phyloP scores from a whole-genome alignment of 2,888 invertebrate genomes.

The Eupithecia insigniata region DNA sequence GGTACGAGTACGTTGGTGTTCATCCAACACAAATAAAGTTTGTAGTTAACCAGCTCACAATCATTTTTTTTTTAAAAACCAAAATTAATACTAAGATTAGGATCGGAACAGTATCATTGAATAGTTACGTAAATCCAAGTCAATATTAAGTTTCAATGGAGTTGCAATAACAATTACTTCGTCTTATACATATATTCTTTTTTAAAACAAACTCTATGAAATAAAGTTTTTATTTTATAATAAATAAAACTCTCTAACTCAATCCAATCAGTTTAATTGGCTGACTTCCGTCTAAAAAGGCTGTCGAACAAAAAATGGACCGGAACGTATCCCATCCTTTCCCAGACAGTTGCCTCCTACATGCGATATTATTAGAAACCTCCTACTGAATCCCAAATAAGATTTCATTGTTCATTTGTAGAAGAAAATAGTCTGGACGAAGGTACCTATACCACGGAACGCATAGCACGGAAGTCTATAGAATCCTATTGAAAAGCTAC shows the following conservation, averaged over 20 bases:
- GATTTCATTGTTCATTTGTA: conserved; percentile 13
- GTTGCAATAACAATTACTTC: not conserved
- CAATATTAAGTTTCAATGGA: not conserved
- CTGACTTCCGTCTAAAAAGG: conserved; percentile 36
- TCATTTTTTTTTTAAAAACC: too few relatives aligned
- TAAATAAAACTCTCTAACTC: not conserved
- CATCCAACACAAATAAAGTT: not conserved
- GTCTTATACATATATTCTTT: too few relatives aligned
- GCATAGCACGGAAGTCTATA: not conserved
- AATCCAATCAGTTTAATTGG: conserved; percentile 30
- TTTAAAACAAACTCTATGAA: too few relatives aligned
- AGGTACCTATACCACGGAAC: not conserved
- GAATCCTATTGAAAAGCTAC: not conserved
- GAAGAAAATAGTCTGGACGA: conserved; percentile 7
- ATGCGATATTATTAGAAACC: not conserved
- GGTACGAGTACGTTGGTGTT: not conserved
- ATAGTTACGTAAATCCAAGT: not conserved
- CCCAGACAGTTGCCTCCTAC: conserved; percentile 18
- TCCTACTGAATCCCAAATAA: conserved; percentile 17
- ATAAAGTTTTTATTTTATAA: too few relatives aligned
- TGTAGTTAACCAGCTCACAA: not conserved
- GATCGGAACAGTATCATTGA: too few relatives aligned
- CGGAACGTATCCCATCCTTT: conserved; percentile 19
- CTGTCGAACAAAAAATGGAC: conserved; percentile 23
- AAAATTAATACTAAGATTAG: too few relatives aligned